Evolutionary conservation across 2,113 vertebrate genomes (phyloP).

Genomic region (Protobothrops flavoviridis): DNA sequence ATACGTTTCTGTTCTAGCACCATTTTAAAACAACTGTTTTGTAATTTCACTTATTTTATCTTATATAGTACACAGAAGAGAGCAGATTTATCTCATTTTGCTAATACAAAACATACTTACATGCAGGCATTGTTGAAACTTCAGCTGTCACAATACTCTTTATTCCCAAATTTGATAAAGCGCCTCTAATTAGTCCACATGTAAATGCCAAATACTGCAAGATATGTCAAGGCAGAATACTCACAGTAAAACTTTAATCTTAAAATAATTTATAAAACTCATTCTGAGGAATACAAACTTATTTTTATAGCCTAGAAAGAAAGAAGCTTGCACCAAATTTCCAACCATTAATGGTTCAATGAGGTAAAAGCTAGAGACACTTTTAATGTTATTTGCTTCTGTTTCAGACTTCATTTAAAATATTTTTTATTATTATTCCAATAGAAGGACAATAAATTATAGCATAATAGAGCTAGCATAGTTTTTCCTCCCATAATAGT

Average conservation of each 20-base stretch:
- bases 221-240: background rate
- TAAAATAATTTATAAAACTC: background rate
- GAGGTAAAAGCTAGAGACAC: background rate
- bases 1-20: background rate
- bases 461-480: background rate
- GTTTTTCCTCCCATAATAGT: background rate
- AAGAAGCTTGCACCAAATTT: background rate
- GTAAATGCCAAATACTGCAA: slow-evolving; percentile 92
- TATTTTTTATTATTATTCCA: background rate
- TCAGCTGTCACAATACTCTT: slow-evolving; percentile 97
- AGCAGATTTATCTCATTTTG: background rate
- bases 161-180: slow-evolving; percentile 88
- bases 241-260: background rate
- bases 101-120: slow-evolving; percentile 68
- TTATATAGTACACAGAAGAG: background rate
- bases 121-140: slow-evolving; percentile 93
- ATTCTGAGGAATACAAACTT: background rate
- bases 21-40: background rate
- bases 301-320: background rate
- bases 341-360: background rate
- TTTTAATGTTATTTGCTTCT: background rate
- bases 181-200: slow-evolving; percentile 93
- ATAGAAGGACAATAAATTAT: background rate
- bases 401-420: background rate
- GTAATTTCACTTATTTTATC: background rate